Evolutionary conservation across 2,888 invertebrate genomes (phyloP).

Genomic region (Gibbula magus): DNA sequence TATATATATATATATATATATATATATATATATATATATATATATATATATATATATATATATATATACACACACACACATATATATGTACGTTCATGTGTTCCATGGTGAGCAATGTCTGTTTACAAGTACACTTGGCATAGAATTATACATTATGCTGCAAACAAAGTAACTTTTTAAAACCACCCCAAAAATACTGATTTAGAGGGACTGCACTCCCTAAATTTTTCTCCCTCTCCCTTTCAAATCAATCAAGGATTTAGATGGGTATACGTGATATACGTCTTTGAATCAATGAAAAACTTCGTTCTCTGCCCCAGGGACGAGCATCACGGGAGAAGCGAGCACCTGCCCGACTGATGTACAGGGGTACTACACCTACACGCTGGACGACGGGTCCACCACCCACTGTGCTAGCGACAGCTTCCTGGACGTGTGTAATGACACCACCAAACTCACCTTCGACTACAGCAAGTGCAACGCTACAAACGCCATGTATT

Average conservation of each 20-base stretch:
- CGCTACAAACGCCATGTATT: slow-evolving; percentile 42
- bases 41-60: neutral
- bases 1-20: neutral
- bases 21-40: neutral
- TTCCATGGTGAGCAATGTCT: too few relatives aligned
- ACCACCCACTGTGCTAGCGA: slow-evolving; percentile 37
- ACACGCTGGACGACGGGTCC: slow-evolving; percentile 44
- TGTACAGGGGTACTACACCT: slow-evolving; percentile 48
- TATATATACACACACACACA: neutral
- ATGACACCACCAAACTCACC: slow-evolving; percentile 37
- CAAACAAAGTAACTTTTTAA: too few relatives aligned
- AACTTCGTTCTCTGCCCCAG: slow-evolving; percentile 35
- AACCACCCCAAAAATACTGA: too few relatives aligned
- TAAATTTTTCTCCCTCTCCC: too few relatives aligned
- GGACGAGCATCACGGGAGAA: slow-evolving; percentile 37
- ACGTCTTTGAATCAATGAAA: too few relatives aligned
- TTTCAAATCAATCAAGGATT: too few relatives aligned
- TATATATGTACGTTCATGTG: neutral
- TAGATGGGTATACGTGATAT: too few relatives aligned
- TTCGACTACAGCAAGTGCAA: slow-evolving; percentile 53
- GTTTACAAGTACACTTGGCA: too few relatives aligned
- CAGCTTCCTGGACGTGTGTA: slow-evolving; percentile 50
- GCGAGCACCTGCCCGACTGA: slow-evolving; percentile 44
- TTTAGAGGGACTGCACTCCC: too few relatives aligned
- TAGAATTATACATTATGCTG: too few relatives aligned